These are phyloP conservation scores for Lutjanus campechanus DNA, from an alignment of 2,797 vertebrate genomes.

Conservation along the genomic window DNA sequence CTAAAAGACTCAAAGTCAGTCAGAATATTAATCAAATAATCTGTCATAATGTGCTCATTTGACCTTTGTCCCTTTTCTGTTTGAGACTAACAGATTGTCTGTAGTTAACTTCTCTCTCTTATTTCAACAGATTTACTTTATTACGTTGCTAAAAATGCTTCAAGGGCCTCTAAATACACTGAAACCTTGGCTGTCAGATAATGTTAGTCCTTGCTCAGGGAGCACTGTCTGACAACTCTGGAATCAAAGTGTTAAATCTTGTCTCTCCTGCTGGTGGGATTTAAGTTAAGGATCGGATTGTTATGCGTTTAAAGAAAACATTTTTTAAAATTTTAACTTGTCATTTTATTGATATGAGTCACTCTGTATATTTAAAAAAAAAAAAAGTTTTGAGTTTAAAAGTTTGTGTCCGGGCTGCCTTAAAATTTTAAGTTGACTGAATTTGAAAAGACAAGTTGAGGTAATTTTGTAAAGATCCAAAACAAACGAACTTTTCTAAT, in stretches of 20 bases:
- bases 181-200: slow-evolving; percentile 41
- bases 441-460: too few species aligned
- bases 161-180: slow-evolving; percentile 23
- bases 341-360: slow-evolving; percentile 10
- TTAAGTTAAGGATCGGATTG: background rate
- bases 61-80: slow-evolving; percentile 37
- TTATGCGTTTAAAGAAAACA: slow-evolving; percentile 12
- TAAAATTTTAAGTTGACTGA: too few species aligned
- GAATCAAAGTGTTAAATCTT: slow-evolving; percentile 26
- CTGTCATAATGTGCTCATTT: slow-evolving; percentile 55
- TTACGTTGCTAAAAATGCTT: slow-evolving; percentile 22
- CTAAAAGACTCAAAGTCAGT: slow-evolving; percentile 52
- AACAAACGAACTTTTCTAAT: too few species aligned
- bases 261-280: slow-evolving; percentile 16
- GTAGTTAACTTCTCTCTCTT: slow-evolving; percentile 33
- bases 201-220: slow-evolving; percentile 35
- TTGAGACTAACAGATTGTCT: slow-evolving; percentile 42
- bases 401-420: too few species aligned
- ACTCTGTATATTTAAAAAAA: background rate
- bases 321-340: slow-evolving; percentile 1
- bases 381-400: too few species aligned
- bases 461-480: too few species aligned
- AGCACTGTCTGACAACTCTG: slow-evolving; percentile 33
- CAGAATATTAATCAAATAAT: slow-evolving; percentile 65
- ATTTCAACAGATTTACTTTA: slow-evolving; percentile 45